A percentile compares a stretch with the other conserved stretches of the same genome.
Evolutionary conservation across 92 coral and sea anemone genomes (phyloP).

Genomic region (Parazoanthus darwini): DNA sequence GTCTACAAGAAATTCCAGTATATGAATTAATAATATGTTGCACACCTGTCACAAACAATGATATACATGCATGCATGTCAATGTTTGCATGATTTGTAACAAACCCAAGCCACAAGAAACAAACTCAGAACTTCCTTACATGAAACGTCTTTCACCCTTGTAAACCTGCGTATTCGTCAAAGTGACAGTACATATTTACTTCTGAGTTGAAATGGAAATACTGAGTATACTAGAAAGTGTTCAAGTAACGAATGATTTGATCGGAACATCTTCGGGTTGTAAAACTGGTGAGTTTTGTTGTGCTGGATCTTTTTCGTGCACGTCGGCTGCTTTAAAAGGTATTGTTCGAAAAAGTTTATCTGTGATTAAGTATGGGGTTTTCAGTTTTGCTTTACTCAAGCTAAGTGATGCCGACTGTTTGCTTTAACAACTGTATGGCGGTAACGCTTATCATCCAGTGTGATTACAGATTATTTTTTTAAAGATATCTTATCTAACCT

Average conservation of each 20-base stretch:
- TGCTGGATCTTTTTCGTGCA: background rate
- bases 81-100: background rate
- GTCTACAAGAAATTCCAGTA: no score
- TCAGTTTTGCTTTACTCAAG: background rate
- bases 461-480: slow-evolving; percentile 9
- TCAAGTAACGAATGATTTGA: no score
- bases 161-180: background rate
- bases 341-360: background rate
- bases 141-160: background rate
- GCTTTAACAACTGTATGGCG: slow-evolving; percentile 3
- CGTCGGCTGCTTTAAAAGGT: background rate
- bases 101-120: background rate
- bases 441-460: background rate
- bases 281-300: background rate
- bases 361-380: background rate
- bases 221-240: background rate
- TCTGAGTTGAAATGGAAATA: background rate
- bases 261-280: background rate
- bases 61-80: background rate
- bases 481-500: slow-evolving; percentile 13
- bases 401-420: slow-evolving; percentile 6
- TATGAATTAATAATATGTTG: no score
- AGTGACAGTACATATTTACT: background rate
- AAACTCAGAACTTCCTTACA: background rate
- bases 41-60: background rate